These are phyloP conservation scores for Marisa cornuarietis DNA, from an alignment of 1,140 invertebrate genomes.

Conservation along the genomic window DNA sequence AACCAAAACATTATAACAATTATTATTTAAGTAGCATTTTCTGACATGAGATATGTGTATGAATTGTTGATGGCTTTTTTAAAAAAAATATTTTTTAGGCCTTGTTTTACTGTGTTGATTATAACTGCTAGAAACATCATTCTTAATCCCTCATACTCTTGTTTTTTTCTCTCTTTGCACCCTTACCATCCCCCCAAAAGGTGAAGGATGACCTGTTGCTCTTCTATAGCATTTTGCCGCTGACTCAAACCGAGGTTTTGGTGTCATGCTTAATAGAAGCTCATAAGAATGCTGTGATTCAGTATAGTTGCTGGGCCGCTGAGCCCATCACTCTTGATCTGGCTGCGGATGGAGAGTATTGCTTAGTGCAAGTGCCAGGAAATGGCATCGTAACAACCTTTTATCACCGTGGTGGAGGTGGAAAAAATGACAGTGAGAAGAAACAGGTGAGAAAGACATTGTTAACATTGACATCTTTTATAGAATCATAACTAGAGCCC, in stretches of 20 bases:
- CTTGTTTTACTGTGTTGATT: no score
- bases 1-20: not conserved
- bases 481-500: no score
- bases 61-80: not conserved
- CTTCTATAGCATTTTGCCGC: conserved; percentile 15
- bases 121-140: no score
- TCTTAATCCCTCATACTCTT: no score
- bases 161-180: no score
- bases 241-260: conserved; percentile 15
- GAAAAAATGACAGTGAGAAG: not conserved
- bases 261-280: conserved; percentile 9
- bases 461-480: not conserved
- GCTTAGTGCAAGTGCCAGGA: conserved; percentile 10
- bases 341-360: not conserved
- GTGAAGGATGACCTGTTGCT: not conserved
- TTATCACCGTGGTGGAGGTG: not conserved
- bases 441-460: not conserved
- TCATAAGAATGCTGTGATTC: not conserved
- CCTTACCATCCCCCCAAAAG: not conserved
- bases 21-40: not conserved
- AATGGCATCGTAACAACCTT: conserved; percentile 14
- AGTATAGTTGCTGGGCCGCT: not conserved
- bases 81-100: no score
- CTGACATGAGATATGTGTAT: not conserved
- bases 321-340: not conserved